Evolutionary conservation across 2,797 vertebrate species (phyloP).

Genomic region (Pseudochirops corinnae): DNA sequence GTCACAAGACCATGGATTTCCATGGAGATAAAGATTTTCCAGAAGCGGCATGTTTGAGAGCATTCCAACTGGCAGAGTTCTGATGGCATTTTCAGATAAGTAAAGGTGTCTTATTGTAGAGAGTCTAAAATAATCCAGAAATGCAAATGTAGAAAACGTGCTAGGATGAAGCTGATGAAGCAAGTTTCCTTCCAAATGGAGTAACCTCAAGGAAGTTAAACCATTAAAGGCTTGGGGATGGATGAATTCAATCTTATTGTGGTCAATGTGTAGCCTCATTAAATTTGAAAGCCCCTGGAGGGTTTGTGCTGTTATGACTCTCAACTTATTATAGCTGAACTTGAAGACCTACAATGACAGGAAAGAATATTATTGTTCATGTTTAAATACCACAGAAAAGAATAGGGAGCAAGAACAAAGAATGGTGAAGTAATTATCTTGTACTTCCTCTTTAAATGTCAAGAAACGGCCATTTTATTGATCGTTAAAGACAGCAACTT

Average conservation of each 20-base stretch:
- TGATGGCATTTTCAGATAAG: conserved; percentile 92
- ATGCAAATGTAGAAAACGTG: conserved; percentile 91
- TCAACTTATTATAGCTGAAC: conserved; percentile 96
- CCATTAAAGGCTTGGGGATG: conserved; percentile 93
- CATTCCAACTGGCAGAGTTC: conserved; percentile 84
- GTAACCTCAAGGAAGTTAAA: conserved; percentile 89
- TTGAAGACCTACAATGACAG: conserved; percentile 91
- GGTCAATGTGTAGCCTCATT: conserved; percentile 92
- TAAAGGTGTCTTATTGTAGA: conserved; percentile 94
- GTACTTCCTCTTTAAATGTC: not conserved
- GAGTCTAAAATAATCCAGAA: conserved; percentile 89
- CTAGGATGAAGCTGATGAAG: conserved; percentile 91
- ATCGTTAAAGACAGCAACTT: fast-evolving
- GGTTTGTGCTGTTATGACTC: conserved; percentile 85
- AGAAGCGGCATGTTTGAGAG: conserved; percentile 88
- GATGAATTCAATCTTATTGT: conserved; percentile 93
- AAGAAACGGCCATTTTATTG: not conserved
- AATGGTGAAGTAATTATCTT: fast-evolving
- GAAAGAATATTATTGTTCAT: too few species aligned
- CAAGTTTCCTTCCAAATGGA: conserved; percentile 94
- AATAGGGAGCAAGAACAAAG: not conserved
- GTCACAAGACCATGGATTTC: conserved; percentile 95
- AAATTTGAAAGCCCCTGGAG: conserved; percentile 90
- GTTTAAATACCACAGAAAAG: not conserved
- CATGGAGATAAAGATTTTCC: conserved; percentile 93